These are phyloP conservation scores for Chaetophractus vellerosus DNA, from an alignment of 2,797 vertebrate genomes.

Conservation along the genomic window DNA sequence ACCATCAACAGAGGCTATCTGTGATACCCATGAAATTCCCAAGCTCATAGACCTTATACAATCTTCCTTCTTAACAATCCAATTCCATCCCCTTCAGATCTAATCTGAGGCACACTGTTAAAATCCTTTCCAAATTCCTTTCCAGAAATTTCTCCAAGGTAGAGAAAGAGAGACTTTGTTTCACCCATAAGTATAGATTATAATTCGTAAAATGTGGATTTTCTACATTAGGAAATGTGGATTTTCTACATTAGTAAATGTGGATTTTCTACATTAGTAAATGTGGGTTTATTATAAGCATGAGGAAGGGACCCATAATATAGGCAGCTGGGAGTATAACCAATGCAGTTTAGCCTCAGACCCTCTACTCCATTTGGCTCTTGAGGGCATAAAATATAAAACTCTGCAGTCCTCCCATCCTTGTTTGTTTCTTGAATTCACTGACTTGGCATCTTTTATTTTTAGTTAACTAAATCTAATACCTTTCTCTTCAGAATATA, in stretches of 20 bases:
- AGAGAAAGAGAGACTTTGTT: not conserved
- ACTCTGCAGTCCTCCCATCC: not conserved
- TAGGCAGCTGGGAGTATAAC: not conserved
- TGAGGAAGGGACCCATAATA: not conserved
- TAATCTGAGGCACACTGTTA: not conserved
- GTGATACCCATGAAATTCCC: not conserved
- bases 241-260: not conserved
- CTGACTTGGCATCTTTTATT: not conserved
- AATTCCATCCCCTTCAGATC: not conserved
- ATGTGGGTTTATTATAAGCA: not conserved
- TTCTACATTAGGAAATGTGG: not conserved
- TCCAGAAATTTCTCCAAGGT: not conserved
- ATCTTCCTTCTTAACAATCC: not conserved
- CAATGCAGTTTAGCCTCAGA: not conserved
- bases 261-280: not conserved
- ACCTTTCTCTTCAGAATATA: not conserved
- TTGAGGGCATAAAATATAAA: not conserved
- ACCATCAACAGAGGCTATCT: not conserved
- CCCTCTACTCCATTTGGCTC: too few species aligned
- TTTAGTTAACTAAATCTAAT: not conserved
- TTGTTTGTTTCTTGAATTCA: not conserved
- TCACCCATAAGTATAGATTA: not conserved
- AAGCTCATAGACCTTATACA: not conserved
- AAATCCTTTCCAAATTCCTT: not conserved
- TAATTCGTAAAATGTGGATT: not conserved